A percentile compares a stretch with the other conserved stretches of the same genome.
These are phyloP conservation scores for Liparis tanakae DNA, from an alignment of 2,797 vertebrate genomes.

Conservation along the genomic window DNA sequence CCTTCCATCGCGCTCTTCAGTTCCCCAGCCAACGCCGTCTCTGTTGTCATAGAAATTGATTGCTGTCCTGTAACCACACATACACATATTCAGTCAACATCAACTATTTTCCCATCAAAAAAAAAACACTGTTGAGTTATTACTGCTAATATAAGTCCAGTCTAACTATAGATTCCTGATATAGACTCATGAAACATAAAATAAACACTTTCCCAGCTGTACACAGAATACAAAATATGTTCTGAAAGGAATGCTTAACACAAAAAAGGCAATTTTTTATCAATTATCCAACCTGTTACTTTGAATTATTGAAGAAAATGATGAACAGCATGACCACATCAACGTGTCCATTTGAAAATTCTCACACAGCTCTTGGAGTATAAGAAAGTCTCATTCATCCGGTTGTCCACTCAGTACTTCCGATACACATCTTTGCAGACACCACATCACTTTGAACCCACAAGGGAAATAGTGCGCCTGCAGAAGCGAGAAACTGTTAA, in stretches of 20 bases:
- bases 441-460: neutral
- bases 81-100: slow-evolving; percentile 57
- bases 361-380: neutral
- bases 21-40: slow-evolving; percentile 87
- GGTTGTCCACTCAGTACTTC: neutral
- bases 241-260: slow-evolving; percentile 10
- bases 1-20: slow-evolving; percentile 90
- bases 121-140: slow-evolving; percentile 32
- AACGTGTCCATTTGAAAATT: neutral
- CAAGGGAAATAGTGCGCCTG: neutral
- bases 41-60: slow-evolving; percentile 90
- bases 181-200: slow-evolving; percentile 19
- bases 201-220: slow-evolving; percentile 23
- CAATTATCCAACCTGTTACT: neutral
- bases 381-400: neutral
- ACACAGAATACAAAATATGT: slow-evolving; percentile 11
- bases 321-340: neutral
- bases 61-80: slow-evolving; percentile 78
- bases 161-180: slow-evolving; percentile 19
- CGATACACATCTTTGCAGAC: neutral
- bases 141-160: slow-evolving; percentile 34
- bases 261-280: neutral
- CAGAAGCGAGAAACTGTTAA: neutral
- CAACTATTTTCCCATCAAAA: slow-evolving; percentile 41
- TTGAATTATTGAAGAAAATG: neutral